Evolutionary conservation across 2,888 invertebrate species (phyloP), one percentile per base, ranked within the genome.

Genomic region (Monopis laevigella): DNA sequence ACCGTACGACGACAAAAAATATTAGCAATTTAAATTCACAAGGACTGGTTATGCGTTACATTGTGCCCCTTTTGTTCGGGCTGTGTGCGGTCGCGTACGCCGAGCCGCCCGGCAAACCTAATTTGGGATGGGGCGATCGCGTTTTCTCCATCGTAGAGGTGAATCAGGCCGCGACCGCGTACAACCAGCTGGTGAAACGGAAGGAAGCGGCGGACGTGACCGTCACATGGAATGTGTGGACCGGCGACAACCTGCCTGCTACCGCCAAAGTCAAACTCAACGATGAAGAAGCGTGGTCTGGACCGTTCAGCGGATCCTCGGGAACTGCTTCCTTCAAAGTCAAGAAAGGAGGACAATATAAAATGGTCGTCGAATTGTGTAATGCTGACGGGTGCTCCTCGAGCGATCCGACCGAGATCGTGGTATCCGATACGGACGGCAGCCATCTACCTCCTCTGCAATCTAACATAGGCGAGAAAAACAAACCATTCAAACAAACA

Each of bases 211-310:
- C 80, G 1, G 78, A 78, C 24, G 78, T 80, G 7, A 54, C 75
- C 0, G 71, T 80, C n/a, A 72, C 66, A 3, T 80, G 80, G 80
- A 77, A 78, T 52, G 70, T 72, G 14, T 80, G 80, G 80, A 65
- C 75, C 3, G 80, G 80, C 1, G 78, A 78, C 45, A 40, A 14
- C 26, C 18, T 8, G 5, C 55, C 68, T 21, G 78, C 80, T 1
- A 66, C 62, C 19, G 57, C 77, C 8, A 60, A 62, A 39, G 65
- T 80, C 0, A 56, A 75, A 5, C 51, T 80, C 2, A 59, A 69
- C 36, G 75, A 62, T 2, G 58, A 74, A 34, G 70, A 77, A 45
- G 60, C 65, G 47, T 80, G 80, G 80, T 58, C 63, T 0, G 77
- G 77, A 2, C 19, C 66, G 0, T 40, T 40, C 19, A 63, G 61